Conservation (phyloP, 2,797 vertebrate genomes). For the Podarcis lilfordi region DNA sequence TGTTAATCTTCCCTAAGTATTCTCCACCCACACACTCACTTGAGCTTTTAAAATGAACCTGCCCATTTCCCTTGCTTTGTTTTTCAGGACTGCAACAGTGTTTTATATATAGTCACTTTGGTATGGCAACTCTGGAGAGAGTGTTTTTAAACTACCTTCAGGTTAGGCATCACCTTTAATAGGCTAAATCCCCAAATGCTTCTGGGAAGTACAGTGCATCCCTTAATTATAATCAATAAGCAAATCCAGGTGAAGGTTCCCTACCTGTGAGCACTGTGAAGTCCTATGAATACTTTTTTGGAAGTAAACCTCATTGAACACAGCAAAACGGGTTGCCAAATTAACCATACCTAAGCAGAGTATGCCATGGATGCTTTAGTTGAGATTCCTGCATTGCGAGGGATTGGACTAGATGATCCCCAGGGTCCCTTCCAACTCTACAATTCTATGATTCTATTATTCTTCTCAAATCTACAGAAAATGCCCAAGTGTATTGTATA, state of each 20-base stretch:
- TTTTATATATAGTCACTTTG: background rate
- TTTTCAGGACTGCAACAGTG: background rate
- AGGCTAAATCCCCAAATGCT: slow-evolving; percentile 34
- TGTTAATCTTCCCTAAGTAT: background rate
- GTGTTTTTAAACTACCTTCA: slow-evolving; percentile 31
- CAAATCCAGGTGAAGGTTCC: background rate
- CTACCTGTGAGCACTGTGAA: background rate
- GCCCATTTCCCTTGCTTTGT: background rate
- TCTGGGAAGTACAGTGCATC: slow-evolving; percentile 21
- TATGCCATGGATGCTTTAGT: too few species aligned
- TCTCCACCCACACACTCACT: background rate
- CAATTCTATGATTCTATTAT: too few species aligned
- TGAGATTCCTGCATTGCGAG: too few species aligned
- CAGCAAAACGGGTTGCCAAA: background rate
- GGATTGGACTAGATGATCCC: too few species aligned
- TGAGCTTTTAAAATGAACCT: background rate
- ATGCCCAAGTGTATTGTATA: background rate
- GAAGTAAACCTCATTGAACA: background rate
- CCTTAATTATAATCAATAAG: slow-evolving; percentile 31
- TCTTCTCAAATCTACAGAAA: slow-evolving; percentile 25
- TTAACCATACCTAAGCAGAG: background rate
- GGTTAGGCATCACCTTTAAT: slow-evolving; percentile 36
- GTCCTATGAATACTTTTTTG: background rate
- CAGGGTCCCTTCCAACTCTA: too few species aligned
- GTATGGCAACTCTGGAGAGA: background rate